Evolutionary conservation across 2,888 invertebrate species (phyloP).

Genomic region (Bombylius major): DNA sequence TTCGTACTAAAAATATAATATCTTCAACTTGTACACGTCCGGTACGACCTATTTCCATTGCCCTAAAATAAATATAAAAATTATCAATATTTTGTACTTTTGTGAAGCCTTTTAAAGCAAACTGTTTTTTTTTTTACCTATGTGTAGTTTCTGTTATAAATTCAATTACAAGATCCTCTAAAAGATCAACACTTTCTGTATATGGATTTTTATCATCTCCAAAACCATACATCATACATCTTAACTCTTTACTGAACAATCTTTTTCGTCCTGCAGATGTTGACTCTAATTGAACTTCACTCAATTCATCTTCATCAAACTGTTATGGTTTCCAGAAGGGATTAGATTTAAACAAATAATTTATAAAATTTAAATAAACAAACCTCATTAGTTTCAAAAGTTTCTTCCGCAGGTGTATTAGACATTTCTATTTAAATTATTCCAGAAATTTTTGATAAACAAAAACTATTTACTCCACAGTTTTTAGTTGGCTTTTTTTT

Average conservation of each 20-base stretch:
- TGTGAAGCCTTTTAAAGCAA: too few relatives aligned
- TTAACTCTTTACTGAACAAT: slow-evolving; percentile 79
- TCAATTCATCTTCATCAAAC: slow-evolving; percentile 50
- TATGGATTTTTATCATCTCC: slow-evolving; percentile 99
- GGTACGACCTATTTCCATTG: slow-evolving; percentile 94
- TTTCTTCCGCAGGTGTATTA: slow-evolving; percentile 4
- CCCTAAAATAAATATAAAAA: slow-evolving; percentile 40
- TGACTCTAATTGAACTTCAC: slow-evolving; percentile 52
- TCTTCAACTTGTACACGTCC: slow-evolving; percentile 97
- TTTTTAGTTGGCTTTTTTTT: too few relatives aligned
- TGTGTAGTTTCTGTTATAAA: slow-evolving; percentile 92
- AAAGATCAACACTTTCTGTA: slow-evolving; percentile 93
- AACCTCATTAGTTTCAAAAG: slow-evolving; percentile 8
- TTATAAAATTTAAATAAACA: background rate
- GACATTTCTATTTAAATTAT: background rate
- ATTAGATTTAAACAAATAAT: background rate
- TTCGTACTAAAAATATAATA: slow-evolving; percentile 88
- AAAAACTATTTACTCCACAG: too few relatives aligned
- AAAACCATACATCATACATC: slow-evolving; percentile 99
- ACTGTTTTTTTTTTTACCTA: slow-evolving; percentile 38
- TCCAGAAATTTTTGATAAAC: too few relatives aligned
- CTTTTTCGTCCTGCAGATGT: slow-evolving; percentile 65
- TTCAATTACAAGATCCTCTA: slow-evolving; percentile 96
- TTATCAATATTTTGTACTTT: too few relatives aligned
- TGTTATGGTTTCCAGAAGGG: slow-evolving; percentile 5